A percentile compares a stretch with the other conserved stretches of the same genome.
phyloP scores from a whole-genome alignment of 2,797 vertebrate species.

The Cyprinodon diabolis region DNA sequence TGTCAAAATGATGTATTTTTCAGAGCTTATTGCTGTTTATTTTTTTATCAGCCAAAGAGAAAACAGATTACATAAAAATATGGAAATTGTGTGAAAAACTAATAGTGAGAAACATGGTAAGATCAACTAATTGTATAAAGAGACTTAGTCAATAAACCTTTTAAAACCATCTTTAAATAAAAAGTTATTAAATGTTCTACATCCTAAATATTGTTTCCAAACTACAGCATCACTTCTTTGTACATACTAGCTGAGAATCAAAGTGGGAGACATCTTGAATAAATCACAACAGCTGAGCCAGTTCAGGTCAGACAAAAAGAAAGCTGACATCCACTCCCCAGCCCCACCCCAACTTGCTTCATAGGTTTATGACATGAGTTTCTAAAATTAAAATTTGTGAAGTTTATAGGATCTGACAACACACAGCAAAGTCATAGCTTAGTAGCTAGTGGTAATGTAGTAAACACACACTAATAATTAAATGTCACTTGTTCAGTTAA shows the following conservation, averaged over 20 bases:
- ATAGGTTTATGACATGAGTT: not conserved
- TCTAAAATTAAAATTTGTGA: not conserved
- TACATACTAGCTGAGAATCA: not conserved
- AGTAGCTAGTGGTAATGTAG: not conserved
- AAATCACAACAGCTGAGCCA: not conserved
- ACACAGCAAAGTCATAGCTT: not conserved
- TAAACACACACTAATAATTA: not conserved
- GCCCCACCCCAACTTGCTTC: not conserved
- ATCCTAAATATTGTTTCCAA: not conserved
- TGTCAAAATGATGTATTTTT: constrained; percentile 19
- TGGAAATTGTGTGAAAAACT: not conserved
- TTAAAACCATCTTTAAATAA: not conserved
- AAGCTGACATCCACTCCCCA: not conserved
- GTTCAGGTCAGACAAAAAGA: not conserved
- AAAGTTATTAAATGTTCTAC: not conserved
- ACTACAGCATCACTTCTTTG: not conserved
- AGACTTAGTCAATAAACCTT: not conserved
- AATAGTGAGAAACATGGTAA: not conserved
- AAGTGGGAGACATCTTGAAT: not conserved
- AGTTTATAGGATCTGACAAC: not conserved
- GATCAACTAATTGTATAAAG: not conserved
- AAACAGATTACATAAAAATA: not conserved
- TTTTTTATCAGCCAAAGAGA: not conserved
- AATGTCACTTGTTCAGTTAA: not conserved
- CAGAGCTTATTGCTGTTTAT: constrained; percentile 37